phyloP scores from a whole-genome alignment of 2,113 vertebrate species.

The Indicator indicator region DNA sequence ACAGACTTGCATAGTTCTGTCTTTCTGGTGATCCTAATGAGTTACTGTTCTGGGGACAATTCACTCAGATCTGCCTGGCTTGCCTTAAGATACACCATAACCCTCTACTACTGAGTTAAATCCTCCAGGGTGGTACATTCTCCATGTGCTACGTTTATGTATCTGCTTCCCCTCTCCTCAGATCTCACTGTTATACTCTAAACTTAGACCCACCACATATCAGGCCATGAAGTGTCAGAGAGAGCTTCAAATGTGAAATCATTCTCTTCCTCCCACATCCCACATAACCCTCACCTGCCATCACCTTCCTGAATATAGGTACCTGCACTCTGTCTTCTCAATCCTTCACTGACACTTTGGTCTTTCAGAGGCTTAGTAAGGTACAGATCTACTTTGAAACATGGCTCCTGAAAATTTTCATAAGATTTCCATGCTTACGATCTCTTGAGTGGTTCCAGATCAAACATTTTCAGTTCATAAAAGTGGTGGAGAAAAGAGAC shows the following conservation, averaged over 20 bases:
- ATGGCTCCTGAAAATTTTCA: neutral
- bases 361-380: constrained; percentile 20
- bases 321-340: constrained; percentile 38
- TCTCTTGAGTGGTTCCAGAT: neutral
- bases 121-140: neutral
- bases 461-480: neutral
- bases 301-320: constrained; percentile 44
- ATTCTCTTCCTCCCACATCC: constrained; percentile 51
- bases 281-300: constrained; percentile 57
- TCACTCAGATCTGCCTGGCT: neutral
- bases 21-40: constrained; percentile 44
- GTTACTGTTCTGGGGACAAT: neutral
- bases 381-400: constrained; percentile 31
- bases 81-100: neutral
- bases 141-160: neutral
- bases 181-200: constrained; percentile 34
- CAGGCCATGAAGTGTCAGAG: neutral
- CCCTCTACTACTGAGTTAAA: neutral
- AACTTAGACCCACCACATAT: constrained; percentile 32
- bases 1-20: constrained; percentile 52
- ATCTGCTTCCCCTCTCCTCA: neutral
- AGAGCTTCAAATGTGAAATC: constrained; percentile 12
- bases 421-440: neutral
- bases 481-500: neutral
- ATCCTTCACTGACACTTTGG: constrained; percentile 34